These are phyloP conservation scores for Exocentrus adspersus DNA, from an alignment of 2,888 invertebrate genomes.

Conservation along the genomic window DNA sequence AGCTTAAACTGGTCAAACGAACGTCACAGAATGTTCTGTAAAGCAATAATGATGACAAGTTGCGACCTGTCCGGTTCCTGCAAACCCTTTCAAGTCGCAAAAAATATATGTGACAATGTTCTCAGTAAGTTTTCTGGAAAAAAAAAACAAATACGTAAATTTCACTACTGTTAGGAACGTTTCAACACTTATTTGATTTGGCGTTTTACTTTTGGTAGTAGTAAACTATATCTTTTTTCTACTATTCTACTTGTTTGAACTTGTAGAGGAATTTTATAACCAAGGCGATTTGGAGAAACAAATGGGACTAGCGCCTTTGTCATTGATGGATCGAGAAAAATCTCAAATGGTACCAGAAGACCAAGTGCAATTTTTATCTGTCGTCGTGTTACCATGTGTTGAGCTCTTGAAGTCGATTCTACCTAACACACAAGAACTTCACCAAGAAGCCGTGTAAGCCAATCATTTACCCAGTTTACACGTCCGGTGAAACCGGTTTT, in stretches of 20 bases:
- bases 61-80: slow-evolving; percentile 70
- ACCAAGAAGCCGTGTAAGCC: slow-evolving; percentile 66
- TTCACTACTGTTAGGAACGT: too few species aligned
- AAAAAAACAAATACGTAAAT: too few species aligned
- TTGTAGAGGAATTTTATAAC: slow-evolving; percentile 58
- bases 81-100: slow-evolving; percentile 69
- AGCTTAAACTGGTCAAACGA: slow-evolving; percentile 65
- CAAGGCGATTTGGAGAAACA: slow-evolving; percentile 71
- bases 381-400: slow-evolving; percentile 70
- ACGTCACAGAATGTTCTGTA: slow-evolving; percentile 66
- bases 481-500: too few species aligned
- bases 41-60: slow-evolving; percentile 70
- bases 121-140: slow-evolving; percentile 68
- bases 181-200: too few species aligned
- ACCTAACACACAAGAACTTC: slow-evolving; percentile 67
- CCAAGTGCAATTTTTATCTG: slow-evolving; percentile 71
- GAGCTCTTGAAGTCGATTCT: slow-evolving; percentile 66
- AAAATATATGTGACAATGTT: slow-evolving; percentile 66
- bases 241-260: background rate
- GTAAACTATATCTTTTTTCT: too few species aligned
- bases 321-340: slow-evolving; percentile 73
- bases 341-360: slow-evolving; percentile 69
- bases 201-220: too few species aligned
- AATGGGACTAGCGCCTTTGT: slow-evolving; percentile 69
- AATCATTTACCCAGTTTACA: too few species aligned